These are phyloP conservation scores for Aspidoscelis tigris DNA, from an alignment of 2,113 vertebrate genomes.

Conservation along the genomic window DNA sequence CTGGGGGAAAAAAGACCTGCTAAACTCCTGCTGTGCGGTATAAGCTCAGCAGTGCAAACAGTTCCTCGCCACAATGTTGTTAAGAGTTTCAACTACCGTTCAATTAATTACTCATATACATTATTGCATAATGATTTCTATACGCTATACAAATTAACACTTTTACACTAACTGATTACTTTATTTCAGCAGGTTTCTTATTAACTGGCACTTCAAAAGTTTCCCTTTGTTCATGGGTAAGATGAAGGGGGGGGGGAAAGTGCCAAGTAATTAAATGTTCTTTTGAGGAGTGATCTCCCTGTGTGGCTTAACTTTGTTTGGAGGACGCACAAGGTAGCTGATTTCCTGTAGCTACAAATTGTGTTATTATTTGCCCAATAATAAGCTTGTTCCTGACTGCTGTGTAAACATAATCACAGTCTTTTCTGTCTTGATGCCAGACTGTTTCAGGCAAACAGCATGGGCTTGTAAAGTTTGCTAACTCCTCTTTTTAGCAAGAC, in stretches of 20 bases:
- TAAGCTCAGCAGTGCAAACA: slow-evolving; percentile 32
- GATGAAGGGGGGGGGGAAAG: background rate
- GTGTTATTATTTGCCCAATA: slow-evolving; percentile 29
- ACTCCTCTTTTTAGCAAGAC: background rate
- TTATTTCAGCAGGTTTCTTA: slow-evolving; percentile 14
- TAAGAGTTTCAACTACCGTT: background rate
- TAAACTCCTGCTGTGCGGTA: background rate
- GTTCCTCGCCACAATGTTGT: background rate
- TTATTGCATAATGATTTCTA: background rate
- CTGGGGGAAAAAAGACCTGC: background rate
- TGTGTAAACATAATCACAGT: slow-evolving; percentile 17
- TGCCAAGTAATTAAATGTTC: slow-evolving; percentile 8
- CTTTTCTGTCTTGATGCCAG: slow-evolving; percentile 20
- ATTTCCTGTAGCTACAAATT: slow-evolving; percentile 19
- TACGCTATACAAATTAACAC: background rate
- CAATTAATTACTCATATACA: slow-evolving; percentile 5
- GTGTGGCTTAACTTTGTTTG: background rate
- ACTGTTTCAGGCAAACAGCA: background rate
- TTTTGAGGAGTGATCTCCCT: slow-evolving; percentile 12
- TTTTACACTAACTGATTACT: slow-evolving; percentile 23
- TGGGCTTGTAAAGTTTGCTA: background rate
- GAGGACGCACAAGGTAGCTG: slow-evolving; percentile 23
- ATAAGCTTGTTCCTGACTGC: slow-evolving; percentile 16
- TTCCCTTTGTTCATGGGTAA: slow-evolving; percentile 18
- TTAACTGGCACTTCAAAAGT: slow-evolving; percentile 7